A percentile compares a stretch with the other conserved stretches of the same genome.
Conservation (phyloP, 2,888 invertebrate genomes). For the Lissocephala sabroskyi region DNA sequence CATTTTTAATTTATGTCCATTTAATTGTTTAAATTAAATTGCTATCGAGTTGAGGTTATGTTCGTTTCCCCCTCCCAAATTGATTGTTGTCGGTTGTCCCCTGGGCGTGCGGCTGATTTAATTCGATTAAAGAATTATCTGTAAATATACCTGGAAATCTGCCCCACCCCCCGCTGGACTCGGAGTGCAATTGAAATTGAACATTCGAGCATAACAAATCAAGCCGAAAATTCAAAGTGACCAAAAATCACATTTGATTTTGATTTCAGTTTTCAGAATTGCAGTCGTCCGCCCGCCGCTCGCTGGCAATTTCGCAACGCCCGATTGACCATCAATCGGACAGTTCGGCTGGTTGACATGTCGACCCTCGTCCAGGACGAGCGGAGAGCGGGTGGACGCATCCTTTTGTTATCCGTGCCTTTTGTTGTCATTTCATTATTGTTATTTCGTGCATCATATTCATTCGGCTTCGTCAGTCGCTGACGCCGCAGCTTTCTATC, state of each 20-base stretch:
- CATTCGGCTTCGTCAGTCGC: slow-evolving; percentile 24
- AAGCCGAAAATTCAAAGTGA: slow-evolving; percentile 61
- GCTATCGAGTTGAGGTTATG: slow-evolving; percentile 32
- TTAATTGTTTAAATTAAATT: slow-evolving; percentile 60
- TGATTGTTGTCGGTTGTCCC: slow-evolving; percentile 11
- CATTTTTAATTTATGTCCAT: slow-evolving; percentile 60
- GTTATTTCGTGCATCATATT: slow-evolving; percentile 63
- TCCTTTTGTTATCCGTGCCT: slow-evolving; percentile 57
- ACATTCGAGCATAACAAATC: slow-evolving; percentile 58
- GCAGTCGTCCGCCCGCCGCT: slow-evolving; percentile 6
- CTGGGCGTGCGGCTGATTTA: slow-evolving; percentile 8
- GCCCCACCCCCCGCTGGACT: no score
- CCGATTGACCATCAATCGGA: neutral
- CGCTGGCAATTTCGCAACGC: neutral
- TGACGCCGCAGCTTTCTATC: slow-evolving; percentile 8
- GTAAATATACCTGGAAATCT: slow-evolving; percentile 15
- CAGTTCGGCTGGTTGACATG: slow-evolving; percentile 8
- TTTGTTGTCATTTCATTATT: slow-evolving; percentile 63
- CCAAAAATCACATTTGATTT: slow-evolving; percentile 56
- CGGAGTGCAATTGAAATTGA: no score
- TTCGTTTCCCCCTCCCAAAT: slow-evolving; percentile 6
- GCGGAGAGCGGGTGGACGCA: no score
- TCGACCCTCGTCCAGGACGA: neutral
- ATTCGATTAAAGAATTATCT: slow-evolving; percentile 1
- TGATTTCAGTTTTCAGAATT: no score